These are phyloP conservation scores for Percopsis omiscomaycus DNA, from an alignment of 2,797 vertebrate genomes.

Conservation along the genomic window DNA sequence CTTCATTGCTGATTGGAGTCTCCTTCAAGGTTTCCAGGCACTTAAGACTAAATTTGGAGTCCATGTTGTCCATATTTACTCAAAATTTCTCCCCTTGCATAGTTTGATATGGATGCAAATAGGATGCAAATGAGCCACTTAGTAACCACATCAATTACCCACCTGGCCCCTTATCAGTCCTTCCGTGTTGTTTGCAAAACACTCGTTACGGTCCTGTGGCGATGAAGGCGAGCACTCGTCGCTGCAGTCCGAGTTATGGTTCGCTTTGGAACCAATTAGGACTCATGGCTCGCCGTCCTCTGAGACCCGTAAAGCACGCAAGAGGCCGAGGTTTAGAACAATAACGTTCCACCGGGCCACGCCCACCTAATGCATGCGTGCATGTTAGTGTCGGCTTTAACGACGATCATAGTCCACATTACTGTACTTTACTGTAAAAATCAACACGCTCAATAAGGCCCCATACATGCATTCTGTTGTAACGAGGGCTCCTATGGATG, in stretches of 20 bases:
- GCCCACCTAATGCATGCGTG: conserved; percentile 45
- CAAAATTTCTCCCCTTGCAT: conserved; percentile 60
- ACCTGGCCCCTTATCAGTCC: conserved; percentile 95
- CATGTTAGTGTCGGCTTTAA: conserved; percentile 50
- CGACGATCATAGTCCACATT: conserved; percentile 40
- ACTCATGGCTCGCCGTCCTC: conserved; percentile 77
- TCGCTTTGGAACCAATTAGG: conserved; percentile 99
- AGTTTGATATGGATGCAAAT: conserved; percentile 78
- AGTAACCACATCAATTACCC: conserved; percentile 99
- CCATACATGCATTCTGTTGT: background rate
- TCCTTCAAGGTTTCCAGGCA: conserved; percentile 79
- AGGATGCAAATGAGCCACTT: conserved; percentile 99
- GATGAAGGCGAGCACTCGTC: conserved; percentile 86
- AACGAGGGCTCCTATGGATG: conserved; percentile 3
- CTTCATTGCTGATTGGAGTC: conserved; percentile 83
- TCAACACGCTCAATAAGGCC: conserved; percentile 11
- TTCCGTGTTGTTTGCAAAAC: conserved; percentile 94
- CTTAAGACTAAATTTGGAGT: conserved; percentile 64
- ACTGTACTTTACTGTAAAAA: conserved; percentile 34
- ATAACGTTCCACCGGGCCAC: conserved; percentile 80
- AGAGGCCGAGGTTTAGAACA: conserved; percentile 83
- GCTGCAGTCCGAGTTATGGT: conserved; percentile 83
- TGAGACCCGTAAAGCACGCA: conserved; percentile 78
- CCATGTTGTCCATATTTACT: conserved; percentile 43
- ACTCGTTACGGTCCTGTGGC: conserved; percentile 89